phyloP scores from a whole-genome alignment of 2,888 invertebrate genomes.

The Odontocolon sp. region DNA sequence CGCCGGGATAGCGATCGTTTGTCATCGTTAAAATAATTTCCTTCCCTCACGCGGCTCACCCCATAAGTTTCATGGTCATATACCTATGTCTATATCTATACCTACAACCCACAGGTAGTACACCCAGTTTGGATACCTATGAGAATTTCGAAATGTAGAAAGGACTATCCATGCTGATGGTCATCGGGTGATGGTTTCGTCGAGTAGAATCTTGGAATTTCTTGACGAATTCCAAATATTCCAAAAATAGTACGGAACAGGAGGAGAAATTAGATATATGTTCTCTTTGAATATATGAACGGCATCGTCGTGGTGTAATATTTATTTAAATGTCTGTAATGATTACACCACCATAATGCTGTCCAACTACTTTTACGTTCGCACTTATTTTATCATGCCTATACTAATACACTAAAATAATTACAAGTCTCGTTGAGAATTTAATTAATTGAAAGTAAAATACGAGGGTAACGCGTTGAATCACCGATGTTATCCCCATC shows the following conservation, averaged over 20 bases:
- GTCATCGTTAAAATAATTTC: slow-evolving; percentile 76
- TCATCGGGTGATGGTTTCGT: slow-evolving; percentile 7
- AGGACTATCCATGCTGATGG: slow-evolving; percentile 12
- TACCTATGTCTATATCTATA: slow-evolving; percentile 16
- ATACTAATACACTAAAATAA: no score
- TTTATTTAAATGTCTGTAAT: no score
- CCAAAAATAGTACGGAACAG: no score
- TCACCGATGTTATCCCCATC: not conserved
- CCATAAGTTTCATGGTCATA: slow-evolving; percentile 24
- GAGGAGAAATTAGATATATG: no score
- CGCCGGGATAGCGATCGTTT: slow-evolving; percentile 67
- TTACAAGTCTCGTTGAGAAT: not conserved
- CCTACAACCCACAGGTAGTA: slow-evolving; percentile 52
- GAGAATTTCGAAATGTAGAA: slow-evolving; percentile 38
- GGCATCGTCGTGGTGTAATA: no score
- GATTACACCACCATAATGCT: no score
- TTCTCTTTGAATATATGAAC: no score
- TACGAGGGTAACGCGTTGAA: not conserved
- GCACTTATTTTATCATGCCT: no score
- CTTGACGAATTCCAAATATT: slow-evolving; percentile 16
- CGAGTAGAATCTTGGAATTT: not conserved
- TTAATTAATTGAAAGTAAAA: not conserved
- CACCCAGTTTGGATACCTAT: slow-evolving; percentile 47
- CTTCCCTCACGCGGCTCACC: slow-evolving; percentile 61
- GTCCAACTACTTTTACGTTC: no score